These are phyloP conservation scores for Protobothrops mucrosquamatus DNA, from an alignment of 2,113 vertebrate genomes.

Conservation along the genomic window DNA sequence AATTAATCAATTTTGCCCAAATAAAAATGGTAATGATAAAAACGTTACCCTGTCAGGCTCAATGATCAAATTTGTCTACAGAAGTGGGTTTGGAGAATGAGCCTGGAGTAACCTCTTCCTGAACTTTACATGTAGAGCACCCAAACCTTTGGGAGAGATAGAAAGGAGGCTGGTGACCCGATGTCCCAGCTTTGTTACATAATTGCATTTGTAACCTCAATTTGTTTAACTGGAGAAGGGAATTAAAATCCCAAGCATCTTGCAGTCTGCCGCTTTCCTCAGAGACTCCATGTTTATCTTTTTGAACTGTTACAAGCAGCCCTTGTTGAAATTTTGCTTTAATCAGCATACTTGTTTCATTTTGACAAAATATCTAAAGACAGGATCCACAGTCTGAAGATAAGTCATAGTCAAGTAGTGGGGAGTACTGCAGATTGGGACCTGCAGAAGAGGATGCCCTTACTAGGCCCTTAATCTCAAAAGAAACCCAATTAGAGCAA, in stretches of 20 bases:
- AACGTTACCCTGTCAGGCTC: conserved; percentile 9
- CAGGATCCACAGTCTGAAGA: background rate
- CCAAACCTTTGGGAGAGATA: background rate
- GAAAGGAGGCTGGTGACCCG: background rate
- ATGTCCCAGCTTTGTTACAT: conserved; percentile 11
- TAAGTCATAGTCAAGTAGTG: background rate
- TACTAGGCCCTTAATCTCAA: background rate
- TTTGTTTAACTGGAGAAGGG: conserved; percentile 30
- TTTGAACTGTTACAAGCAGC: background rate
- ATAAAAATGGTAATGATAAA: background rate
- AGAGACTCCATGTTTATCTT: background rate
- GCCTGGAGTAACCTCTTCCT: conserved; percentile 41
- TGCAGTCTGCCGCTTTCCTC: background rate
- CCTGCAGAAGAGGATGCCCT: background rate
- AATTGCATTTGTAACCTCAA: conserved; percentile 14
- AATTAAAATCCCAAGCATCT: conserved; percentile 7
- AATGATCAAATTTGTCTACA: conserved; percentile 37
- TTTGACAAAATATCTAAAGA: conserved; percentile 19
- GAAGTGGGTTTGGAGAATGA: conserved; percentile 42
- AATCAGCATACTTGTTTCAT: accelerated
- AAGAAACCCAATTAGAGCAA: background rate
- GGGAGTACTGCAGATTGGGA: background rate
- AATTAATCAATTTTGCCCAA: background rate
- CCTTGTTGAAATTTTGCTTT: background rate
- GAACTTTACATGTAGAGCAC: conserved; percentile 17